Conservation (phyloP, 2,888 invertebrate genomes). For the Rhyacophila evoluta region DNA sequence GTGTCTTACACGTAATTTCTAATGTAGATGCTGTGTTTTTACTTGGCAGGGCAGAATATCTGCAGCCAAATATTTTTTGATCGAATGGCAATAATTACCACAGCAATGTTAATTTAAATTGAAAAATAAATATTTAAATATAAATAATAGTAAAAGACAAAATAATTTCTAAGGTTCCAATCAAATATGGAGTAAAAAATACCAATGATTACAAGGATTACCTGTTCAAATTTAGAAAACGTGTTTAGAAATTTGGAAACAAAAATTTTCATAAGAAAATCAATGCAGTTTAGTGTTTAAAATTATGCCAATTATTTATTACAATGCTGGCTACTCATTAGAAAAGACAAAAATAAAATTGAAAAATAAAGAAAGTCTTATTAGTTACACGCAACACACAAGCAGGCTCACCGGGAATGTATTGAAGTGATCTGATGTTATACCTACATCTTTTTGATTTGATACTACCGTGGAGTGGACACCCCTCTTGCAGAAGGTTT, state of each 20-base stretch:
- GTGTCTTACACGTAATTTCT: too few relatives aligned
- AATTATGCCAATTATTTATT: neutral
- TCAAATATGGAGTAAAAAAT: too few relatives aligned
- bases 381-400: constrained; percentile 39
- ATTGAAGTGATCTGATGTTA: constrained; percentile 45
- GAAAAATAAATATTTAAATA: too few relatives aligned
- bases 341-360: neutral
- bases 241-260: neutral
- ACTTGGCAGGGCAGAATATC: too few relatives aligned
- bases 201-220: neutral
- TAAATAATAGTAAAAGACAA: too few relatives aligned
- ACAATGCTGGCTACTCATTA: neutral
- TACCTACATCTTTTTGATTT: constrained; percentile 54
- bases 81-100: too few relatives aligned
- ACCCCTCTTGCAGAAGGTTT: constrained; percentile 49
- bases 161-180: too few relatives aligned
- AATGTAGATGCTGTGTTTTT: too few relatives aligned
- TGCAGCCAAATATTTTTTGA: too few relatives aligned
- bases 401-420: constrained; percentile 54
- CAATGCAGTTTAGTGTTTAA: neutral
- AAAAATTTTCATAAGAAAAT: neutral
- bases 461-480: constrained; percentile 51
- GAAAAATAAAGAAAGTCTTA: neutral
- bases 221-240: neutral
- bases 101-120: too few relatives aligned